These are phyloP conservation scores for Indicator maculatus DNA, from an alignment of 2,113 vertebrate genomes.

Conservation along the genomic window DNA sequence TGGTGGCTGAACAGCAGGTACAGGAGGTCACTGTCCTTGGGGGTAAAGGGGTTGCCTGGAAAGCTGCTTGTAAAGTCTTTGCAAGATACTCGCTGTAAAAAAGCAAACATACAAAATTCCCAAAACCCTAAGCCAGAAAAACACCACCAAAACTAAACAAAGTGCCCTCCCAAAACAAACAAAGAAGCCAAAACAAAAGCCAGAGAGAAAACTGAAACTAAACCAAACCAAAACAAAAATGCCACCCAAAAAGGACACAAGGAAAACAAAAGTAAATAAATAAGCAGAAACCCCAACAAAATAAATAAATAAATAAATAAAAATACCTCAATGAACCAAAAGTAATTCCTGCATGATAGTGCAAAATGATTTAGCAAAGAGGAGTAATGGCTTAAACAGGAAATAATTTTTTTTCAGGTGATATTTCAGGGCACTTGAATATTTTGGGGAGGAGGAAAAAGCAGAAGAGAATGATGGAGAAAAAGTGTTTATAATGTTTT, in stretches of 20 bases:
- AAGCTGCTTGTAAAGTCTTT: neutral
- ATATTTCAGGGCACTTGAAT: neutral
- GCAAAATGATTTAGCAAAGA: neutral
- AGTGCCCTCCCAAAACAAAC: neutral
- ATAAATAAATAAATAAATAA: no score
- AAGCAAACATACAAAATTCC: neutral
- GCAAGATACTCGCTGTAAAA: neutral
- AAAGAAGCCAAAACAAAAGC: neutral
- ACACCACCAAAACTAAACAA: neutral
- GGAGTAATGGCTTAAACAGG: neutral
- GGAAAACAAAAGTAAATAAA: no score
- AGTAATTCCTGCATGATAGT: neutral
- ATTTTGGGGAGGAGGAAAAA: no score
- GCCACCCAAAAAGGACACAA: no score
- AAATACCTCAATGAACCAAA: neutral
- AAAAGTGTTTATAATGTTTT: neutral
- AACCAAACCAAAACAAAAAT: neutral
- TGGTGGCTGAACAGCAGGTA: neutral
- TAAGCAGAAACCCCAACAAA: no score
- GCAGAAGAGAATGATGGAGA: neutral
- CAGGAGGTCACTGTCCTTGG: accelerated
- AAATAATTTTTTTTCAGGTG: neutral
- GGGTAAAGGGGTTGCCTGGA: neutral
- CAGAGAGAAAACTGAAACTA: neutral
- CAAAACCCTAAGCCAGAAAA: neutral